Base-by-base conservation (phyloP, 2,113 vertebrate genomes). In the Oryzias woworae region DNA sequence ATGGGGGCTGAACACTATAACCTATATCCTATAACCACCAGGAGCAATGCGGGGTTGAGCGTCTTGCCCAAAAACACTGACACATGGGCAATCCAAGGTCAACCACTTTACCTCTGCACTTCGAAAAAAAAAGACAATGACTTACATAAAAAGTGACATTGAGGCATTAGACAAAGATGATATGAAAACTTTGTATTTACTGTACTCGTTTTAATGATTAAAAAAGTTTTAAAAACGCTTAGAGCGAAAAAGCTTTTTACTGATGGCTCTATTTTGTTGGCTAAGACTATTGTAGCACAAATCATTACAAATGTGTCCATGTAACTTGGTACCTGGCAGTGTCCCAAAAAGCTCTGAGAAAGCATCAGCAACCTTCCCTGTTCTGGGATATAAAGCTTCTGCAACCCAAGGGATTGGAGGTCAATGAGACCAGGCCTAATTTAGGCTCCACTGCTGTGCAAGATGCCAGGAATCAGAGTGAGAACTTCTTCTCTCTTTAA, bases 401-500 rank as follows among this genome's bases (percentile, higher is more conserved):
- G 55, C 52, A 66, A 73, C 80, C 73, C 22, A 1, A 58, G 80
- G 81, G 81, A 84, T 10, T 83, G 79, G 66, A 81, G 83, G 84
- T 85, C 85, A 88, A 76, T 88, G 82, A 87, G 85, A 87, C 76
- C 69, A 82, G 78, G 79, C 84, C 87, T 83, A 85, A 89, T 88
- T 90, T 89, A 90, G 87, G 71, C 78, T 82, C 77, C 24, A n/a
- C 79, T 77, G 62, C 74, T 86, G 62, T 53, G 51, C 26, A 18
- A 62, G 81, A 78, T 82, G 84, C 84, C 85, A 86, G 81, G 80
- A 91, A 87, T 75, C 85, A 79, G 69, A 81, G 73, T 84, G 86
- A 83, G 87, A 36, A 75, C 84, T 89, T 81, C 86, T 89, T 91
- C 78, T 89, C 88, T 91, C 89, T 92, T 91, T 89, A 90, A 89